Base-by-base conservation (phyloP, 2,888 invertebrate species). In the Eudemis profundana region DNA sequence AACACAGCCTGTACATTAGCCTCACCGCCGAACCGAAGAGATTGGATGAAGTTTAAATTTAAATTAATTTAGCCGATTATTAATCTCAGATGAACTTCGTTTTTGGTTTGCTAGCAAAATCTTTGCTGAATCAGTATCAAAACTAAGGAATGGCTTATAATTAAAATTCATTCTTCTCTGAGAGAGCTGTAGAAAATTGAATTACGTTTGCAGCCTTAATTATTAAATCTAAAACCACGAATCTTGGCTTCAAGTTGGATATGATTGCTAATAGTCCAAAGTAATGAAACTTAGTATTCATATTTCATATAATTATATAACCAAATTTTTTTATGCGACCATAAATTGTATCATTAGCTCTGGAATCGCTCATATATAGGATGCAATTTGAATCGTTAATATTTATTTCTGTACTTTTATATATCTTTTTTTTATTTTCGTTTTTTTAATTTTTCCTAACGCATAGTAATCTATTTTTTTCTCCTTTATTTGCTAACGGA, bases 41-140 rank as follows among this genome's bases (percentile, higher is more conserved):
- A 84, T 85, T 84, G 81, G 76, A 78, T 77, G 83, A 87, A 89
- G 82, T 89, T 87, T 75, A 74, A 79, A 85, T 87, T 85, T 79
- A 85, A 87, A 87, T 90, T 86, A 87, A 90, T 91, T 90, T 87
- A 81, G 81, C 82, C 87, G 87, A 87, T 90, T 89, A 90, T 89
- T 90, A 90, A 89, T 87, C 88, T 87, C 86, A 85, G 87, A 87
- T 85, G 86, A 86, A 86, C 84, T 84, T 78, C 72, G 77, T 74
- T 81, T 77, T 79, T 76, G 73, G 72, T 74, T 74, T 72, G 72
- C 78, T 73, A 73, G 74, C 74, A 69, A 72, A 72, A 76, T 79
- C 75, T 74, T 66, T 69, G 70, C 72, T 66, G 68, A 68, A 57
- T 71, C 70, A 72, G 51, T 70, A 57, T 44, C 57, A 50, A 42